Evolutionary conservation across 1,140 invertebrate species (phyloP).

Genomic region (Aphelinus atriplicis): DNA sequence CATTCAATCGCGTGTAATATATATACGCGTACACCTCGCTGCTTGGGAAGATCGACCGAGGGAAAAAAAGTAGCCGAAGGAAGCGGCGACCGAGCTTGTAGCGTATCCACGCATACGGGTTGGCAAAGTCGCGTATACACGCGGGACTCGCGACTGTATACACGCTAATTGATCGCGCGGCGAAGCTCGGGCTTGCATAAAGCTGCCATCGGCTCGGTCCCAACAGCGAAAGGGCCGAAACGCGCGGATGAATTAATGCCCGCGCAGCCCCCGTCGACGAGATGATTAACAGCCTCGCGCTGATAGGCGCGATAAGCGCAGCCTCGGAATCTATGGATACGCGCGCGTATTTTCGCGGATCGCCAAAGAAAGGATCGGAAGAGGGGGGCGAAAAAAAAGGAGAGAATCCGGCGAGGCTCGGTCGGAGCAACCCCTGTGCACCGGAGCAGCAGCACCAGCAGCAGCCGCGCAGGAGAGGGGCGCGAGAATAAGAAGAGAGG

Average conservation of each 20-base stretch:
- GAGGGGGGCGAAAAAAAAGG: background rate
- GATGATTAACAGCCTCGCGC: too few species aligned
- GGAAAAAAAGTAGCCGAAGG: too few species aligned
- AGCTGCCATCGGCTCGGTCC: too few species aligned
- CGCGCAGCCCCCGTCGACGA: background rate
- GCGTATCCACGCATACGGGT: too few species aligned
- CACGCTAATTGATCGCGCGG: too few species aligned
- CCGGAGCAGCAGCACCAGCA: slow-evolving; percentile 41
- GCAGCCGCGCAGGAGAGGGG: slow-evolving; percentile 31
- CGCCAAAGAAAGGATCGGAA: background rate
- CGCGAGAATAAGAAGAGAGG: slow-evolving; percentile 51
- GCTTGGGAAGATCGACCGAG: too few species aligned
- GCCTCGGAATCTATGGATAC: too few species aligned
- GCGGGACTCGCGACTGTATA: background rate
- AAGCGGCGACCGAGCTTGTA: too few species aligned
- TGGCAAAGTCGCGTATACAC: background rate
- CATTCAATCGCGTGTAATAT: background rate
- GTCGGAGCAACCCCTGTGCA: slow-evolving; percentile 41
- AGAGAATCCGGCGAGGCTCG: slow-evolving; percentile 22
- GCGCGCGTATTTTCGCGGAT: too few species aligned
- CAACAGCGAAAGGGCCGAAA: slow-evolving; percentile 8
- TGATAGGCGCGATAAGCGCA: too few species aligned
- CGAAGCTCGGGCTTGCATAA: too few species aligned
- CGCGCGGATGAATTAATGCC: background rate
- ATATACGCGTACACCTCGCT: too few species aligned